phyloP scores from a whole-genome alignment of 2,797 vertebrate genomes.

The Phalloptychus januarius region DNA sequence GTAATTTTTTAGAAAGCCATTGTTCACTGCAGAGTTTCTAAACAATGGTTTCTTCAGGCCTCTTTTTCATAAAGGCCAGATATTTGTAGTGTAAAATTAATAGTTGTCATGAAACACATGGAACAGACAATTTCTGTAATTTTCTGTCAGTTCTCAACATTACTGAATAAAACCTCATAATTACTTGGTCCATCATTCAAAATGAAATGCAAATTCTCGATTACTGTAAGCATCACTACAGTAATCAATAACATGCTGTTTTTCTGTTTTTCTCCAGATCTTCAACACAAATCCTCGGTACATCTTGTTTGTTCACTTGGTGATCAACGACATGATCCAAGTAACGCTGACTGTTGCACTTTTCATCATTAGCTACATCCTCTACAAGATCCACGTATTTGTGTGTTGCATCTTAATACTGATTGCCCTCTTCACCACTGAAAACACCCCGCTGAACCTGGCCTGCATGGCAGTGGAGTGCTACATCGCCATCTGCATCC shows the following conservation, averaged over 20 bases:
- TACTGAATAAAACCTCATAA: too few species aligned
- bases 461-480: conserved; percentile 80
- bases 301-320: conserved; percentile 78
- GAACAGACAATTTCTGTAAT: not conserved
- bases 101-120: not conserved
- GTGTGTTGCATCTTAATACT: conserved; percentile 66
- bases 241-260: not conserved
- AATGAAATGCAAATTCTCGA: not conserved
- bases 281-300: conserved; percentile 76
- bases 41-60: not conserved
- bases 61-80: not conserved
- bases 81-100: not conserved
- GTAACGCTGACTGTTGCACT: conserved; percentile 59
- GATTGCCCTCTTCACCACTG: conserved; percentile 55
- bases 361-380: conserved; percentile 66
- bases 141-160: not conserved
- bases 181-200: not conserved
- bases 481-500: conserved; percentile 77
- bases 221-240: not conserved
- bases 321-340: conserved; percentile 79
- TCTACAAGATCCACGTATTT: conserved; percentile 61
- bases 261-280: conserved; percentile 33
- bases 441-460: conserved; percentile 80
- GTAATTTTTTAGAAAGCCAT: too few species aligned
- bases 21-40: not conserved